These are phyloP conservation scores for Crambe crambe DNA, from an alignment of 37 sponge, comb jelly and placozoan genomes.

Conservation along the genomic window DNA sequence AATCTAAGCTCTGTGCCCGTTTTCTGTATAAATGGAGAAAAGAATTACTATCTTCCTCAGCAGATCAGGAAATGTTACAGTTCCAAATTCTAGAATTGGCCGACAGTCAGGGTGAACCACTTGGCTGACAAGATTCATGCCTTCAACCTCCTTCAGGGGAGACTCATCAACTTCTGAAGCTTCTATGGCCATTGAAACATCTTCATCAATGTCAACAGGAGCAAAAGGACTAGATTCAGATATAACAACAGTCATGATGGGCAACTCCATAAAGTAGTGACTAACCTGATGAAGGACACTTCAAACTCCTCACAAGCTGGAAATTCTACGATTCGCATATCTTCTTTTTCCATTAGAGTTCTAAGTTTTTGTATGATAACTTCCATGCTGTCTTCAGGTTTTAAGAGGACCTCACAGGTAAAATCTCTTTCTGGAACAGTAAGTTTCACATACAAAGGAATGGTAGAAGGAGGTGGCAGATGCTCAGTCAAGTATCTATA, in stretches of 20 bases:
- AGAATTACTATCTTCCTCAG: too few relatives aligned
- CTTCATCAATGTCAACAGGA: constrained; percentile 17
- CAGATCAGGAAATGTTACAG: too few relatives aligned
- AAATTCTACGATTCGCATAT: constrained; percentile 39
- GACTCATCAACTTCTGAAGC: background rate
- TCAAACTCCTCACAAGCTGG: constrained; percentile 53
- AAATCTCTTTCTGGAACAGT: constrained; percentile 57
- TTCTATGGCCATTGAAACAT: background rate
- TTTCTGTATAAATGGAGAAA: constrained; percentile 28
- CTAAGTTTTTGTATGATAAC: constrained; percentile 38
- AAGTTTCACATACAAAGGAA: constrained; percentile 52
- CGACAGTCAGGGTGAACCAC: constrained; percentile 57
- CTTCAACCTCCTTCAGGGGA: constrained; percentile 14
- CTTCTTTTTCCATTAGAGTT: constrained; percentile 41
- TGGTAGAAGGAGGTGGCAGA: constrained; percentile 57
- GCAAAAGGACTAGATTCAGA: constrained; percentile 41
- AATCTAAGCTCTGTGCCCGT: constrained; percentile 65
- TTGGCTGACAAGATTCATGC: constrained; percentile 31
- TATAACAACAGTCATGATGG: background rate
- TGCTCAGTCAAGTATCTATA: constrained; percentile 56
- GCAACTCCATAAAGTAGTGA: background rate
- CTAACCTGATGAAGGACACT: constrained; percentile 53
- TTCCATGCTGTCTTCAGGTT: constrained; percentile 64
- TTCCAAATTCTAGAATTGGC: constrained; percentile 47
- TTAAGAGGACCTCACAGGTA: constrained; percentile 40